A percentile compares a stretch with the other conserved stretches of the same genome.
These are phyloP conservation scores for Dromococcyx pavoninus DNA, from an alignment of 2,797 vertebrate genomes.

Conservation along the genomic window DNA sequence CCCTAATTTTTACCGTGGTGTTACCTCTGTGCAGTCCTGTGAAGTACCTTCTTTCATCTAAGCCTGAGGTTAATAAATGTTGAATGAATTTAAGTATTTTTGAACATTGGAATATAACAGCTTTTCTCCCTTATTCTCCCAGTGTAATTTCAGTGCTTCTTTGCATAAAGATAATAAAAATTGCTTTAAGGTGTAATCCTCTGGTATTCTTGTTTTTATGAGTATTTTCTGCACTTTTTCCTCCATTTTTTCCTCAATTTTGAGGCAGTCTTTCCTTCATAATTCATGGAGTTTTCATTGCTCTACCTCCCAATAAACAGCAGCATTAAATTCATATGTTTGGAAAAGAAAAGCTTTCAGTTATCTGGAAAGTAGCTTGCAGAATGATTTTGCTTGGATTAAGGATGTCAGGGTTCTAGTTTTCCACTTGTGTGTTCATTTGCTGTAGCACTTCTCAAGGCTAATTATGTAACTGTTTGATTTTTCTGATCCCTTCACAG, in stretches of 20 bases:
- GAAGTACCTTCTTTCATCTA: constrained; percentile 46
- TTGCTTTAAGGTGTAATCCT: constrained; percentile 3
- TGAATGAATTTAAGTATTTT: constrained; percentile 36
- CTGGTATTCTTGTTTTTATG: neutral
- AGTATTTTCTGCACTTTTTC: neutral
- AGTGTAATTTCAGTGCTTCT: neutral
- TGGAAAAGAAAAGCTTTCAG: neutral
- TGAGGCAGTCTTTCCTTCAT: neutral
- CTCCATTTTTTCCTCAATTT: neutral
- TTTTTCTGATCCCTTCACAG: neutral
- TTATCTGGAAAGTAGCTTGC: neutral
- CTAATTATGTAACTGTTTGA: neutral
- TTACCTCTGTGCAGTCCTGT: constrained; percentile 7
- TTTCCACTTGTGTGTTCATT: neutral
- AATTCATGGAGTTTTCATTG: neutral
- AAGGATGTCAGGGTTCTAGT: neutral
- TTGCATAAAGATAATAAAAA: constrained; percentile 23
- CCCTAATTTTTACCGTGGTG: constrained; percentile 7
- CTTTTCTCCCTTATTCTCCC: neutral
- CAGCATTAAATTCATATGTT: neutral
- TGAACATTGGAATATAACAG: neutral
- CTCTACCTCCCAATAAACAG: neutral
- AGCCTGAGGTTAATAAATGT: constrained; percentile 39
- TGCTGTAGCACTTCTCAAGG: neutral
- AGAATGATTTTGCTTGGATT: neutral